Base-by-base conservation (phyloP, 2,113 vertebrate genomes). In the Hystrix cristata region DNA sequence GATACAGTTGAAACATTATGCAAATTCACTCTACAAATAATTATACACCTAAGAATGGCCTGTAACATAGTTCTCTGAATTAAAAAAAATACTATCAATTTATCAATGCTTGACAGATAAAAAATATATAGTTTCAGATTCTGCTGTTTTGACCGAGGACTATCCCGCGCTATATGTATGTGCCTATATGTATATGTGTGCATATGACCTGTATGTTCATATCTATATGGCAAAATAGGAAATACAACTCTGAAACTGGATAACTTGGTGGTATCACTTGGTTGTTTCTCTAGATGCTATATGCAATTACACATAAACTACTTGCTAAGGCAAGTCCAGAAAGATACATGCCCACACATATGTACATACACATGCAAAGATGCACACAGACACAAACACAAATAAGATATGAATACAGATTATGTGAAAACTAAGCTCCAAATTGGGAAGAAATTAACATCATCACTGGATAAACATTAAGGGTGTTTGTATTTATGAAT, bases 1-100 rank as follows among this genome's bases (percentile, higher is more conserved):
- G 60, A 86, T 25, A 13, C 7, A 78, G 59, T n/a, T 78, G 43
- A 96, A 95, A 86, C 48, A 31, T 31, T 64, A 92, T 51, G 82
- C 29, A 76, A 81, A 69, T 71, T 71, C 34, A 83, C 4, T 57
- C 16, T 78, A 43, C 38, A 15, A 94, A 59, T 23, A 71, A 81
- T 71, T 78, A 27, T 43, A 82, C 21, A 82, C 87, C 38, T 69
- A 87, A 91, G 64, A 76, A 29, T 71, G 38, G 0, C 31, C 31
- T 92, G 31, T 31, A 64, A 19, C 1, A 43, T 4, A 92, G 15
- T 5, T 12, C 14, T 59, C 43, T 21, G 19, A 86, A 65, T 76
- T 57, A 11, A 79, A 94, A 65, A 84, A 76, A 25, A 38, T 65
- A 12, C 29, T 78, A n/a, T 29, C 23, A 48, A 16, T 59, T 67